phyloP scores from a whole-genome alignment of 2,888 invertebrate genomes.

The Hemicrepidius hirtus region DNA sequence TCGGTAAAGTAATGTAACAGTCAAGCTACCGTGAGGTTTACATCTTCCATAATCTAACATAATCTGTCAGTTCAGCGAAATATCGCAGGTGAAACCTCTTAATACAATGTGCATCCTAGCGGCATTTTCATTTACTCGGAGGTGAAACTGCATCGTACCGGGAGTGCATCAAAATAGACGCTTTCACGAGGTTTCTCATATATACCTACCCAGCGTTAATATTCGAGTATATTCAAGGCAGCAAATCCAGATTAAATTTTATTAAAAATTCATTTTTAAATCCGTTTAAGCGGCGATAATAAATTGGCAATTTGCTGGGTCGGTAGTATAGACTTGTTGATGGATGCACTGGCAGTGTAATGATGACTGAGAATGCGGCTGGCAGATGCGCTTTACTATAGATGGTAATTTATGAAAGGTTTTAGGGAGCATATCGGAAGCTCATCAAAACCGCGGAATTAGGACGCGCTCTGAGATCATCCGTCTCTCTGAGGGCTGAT shows the following conservation, averaged over 20 bases:
- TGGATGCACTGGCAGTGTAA: conserved; percentile 63
- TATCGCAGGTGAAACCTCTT: conserved; percentile 34
- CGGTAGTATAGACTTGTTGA: conserved; percentile 57
- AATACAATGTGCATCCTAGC: conserved; percentile 34
- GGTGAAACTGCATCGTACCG: conserved; percentile 11
- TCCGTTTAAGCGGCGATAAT: conserved; percentile 57
- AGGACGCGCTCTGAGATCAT: conserved; percentile 65
- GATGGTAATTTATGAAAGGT: conserved; percentile 68
- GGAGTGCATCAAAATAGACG: conserved; percentile 22
- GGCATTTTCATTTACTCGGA: conserved; percentile 32
- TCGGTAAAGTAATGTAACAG: conserved; percentile 14
- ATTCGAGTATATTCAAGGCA: conserved; percentile 24
- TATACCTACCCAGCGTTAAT: background rate
- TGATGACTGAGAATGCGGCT: conserved; percentile 65
- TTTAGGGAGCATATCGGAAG: conserved; percentile 67
- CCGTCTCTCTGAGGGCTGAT: conserved; percentile 64
- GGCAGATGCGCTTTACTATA: conserved; percentile 62
- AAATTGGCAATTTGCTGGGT: conserved; percentile 63
- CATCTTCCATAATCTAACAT: conserved; percentile 35
- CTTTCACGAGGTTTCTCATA: background rate
- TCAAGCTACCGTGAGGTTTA: background rate
- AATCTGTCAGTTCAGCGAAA: conserved; percentile 36
- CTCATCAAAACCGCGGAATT: conserved; percentile 70
- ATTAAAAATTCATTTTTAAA: conserved; percentile 57
- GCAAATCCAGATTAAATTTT: conserved; percentile 54